Evolutionary conservation across 2,797 vertebrate species (phyloP).

Genomic region (Limosa lapponica): DNA sequence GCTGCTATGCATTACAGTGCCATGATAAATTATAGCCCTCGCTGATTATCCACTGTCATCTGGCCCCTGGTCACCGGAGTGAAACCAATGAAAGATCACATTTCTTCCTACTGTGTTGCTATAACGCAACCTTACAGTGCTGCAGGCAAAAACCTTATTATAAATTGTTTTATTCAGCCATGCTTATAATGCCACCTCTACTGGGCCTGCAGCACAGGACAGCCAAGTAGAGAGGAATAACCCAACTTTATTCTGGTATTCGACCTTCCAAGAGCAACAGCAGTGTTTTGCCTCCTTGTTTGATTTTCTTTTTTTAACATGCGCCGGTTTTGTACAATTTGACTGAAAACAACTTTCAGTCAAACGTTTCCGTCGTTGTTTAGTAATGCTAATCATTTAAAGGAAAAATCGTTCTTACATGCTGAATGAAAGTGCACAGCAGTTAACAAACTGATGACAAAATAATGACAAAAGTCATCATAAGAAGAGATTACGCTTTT

Average conservation of each 20-base stretch:
- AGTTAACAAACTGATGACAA: background rate
- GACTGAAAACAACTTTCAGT: background rate
- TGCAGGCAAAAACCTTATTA: constrained; percentile 23
- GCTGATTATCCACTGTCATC: constrained; percentile 38
- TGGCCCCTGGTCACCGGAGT: background rate
- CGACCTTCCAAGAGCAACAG: background rate
- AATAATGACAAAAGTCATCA: background rate
- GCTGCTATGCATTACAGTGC: background rate
- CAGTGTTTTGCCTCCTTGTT: background rate
- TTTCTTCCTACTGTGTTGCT: constrained; percentile 43
- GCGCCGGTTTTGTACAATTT: background rate
- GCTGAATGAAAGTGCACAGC: background rate
- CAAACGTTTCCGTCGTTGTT: background rate
- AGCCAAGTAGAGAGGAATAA: background rate
- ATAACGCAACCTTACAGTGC: background rate
- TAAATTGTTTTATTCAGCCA: constrained; percentile 47
- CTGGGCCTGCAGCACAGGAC: background rate
- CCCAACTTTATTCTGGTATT: background rate
- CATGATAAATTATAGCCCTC: constrained; percentile 35
- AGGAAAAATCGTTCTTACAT: background rate
- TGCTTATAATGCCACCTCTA: background rate
- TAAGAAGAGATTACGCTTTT: constrained; percentile 7
- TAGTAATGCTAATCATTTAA: constrained; percentile 20
- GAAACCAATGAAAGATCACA: constrained; percentile 41
- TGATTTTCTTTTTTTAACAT: background rate